Evolutionary conservation across 2,888 invertebrate species (phyloP).

Genomic region (Cerastis leucographa): DNA sequence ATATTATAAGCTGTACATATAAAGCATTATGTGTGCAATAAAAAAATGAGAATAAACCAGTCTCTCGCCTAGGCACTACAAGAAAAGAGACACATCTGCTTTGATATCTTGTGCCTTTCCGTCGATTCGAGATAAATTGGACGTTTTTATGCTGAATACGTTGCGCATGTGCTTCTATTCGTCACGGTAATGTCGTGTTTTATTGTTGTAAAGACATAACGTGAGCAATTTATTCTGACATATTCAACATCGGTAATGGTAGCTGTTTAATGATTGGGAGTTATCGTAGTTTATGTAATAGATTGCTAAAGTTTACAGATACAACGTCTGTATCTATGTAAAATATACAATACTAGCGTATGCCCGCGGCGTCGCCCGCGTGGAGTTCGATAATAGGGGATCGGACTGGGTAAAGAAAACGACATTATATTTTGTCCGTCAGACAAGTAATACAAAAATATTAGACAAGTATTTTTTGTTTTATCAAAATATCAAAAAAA

Average conservation of each 20-base stretch:
- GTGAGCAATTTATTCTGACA: not conserved
- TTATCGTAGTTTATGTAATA: not conserved
- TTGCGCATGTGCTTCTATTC: not conserved
- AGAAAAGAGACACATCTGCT: not conserved
- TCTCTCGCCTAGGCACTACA: not conserved
- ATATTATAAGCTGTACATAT: too few relatives aligned
- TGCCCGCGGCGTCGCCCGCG: too few relatives aligned
- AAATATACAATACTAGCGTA: too few relatives aligned
- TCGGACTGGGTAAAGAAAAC: too few relatives aligned
- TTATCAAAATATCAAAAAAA: too few relatives aligned
- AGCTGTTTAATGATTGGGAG: not conserved
- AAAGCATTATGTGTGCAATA: too few relatives aligned
- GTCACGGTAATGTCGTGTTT: not conserved
- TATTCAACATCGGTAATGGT: not conserved
- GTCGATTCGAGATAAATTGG: not conserved
- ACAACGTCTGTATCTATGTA: not conserved
- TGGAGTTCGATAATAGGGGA: too few relatives aligned
- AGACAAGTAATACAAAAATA: too few relatives aligned
- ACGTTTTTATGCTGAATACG: not conserved
- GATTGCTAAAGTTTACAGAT: not conserved
- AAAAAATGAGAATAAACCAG: not conserved
- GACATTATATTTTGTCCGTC: too few relatives aligned
- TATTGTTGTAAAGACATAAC: constrained; percentile 10
- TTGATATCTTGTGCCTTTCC: not conserved
- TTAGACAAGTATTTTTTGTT: too few relatives aligned